A percentile compares a stretch with the other conserved stretches of the same genome.
Evolutionary conservation across 2,113 vertebrate genomes (phyloP).

Genomic region (Glaucidium brasilianum): DNA sequence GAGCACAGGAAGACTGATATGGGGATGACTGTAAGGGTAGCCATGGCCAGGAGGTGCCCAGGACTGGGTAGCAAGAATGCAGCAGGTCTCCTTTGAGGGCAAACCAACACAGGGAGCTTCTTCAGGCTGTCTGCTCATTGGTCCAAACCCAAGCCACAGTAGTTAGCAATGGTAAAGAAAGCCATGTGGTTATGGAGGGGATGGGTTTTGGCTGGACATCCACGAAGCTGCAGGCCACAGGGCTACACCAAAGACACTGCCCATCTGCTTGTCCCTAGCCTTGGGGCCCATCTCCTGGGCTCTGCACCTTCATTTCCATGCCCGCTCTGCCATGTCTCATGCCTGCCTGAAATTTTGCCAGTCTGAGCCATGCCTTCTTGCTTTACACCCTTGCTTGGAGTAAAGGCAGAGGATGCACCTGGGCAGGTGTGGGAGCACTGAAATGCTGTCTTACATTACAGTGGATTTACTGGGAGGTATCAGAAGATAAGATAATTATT

Average conservation of each 20-base stretch:
- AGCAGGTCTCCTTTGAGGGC: neutral
- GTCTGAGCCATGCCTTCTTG: neutral
- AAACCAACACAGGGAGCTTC: neutral
- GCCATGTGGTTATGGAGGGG: neutral
- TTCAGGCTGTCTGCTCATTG: neutral
- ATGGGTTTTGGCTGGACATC: neutral
- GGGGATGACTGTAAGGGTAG: neutral
- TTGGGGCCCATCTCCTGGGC: neutral
- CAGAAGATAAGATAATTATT: neutral
- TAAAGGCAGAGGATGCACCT: neutral
- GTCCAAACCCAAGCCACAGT: neutral
- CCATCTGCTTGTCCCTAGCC: neutral
- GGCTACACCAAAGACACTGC: neutral
- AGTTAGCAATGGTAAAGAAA: neutral
- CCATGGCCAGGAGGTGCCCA: neutral
- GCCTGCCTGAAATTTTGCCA: neutral
- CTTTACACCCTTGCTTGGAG: neutral
- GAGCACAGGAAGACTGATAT: rapidly evolving
- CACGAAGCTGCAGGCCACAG: neutral
- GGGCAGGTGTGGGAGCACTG: neutral
- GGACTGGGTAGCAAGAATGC: neutral
- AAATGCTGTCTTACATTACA: rapidly evolving
- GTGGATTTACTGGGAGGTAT: neutral
- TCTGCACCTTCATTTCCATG: neutral
- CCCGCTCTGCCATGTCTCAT: rapidly evolving